phyloP scores from a whole-genome alignment of 2,113 vertebrate species.

The Cryptoleucopteryx plumbea region DNA sequence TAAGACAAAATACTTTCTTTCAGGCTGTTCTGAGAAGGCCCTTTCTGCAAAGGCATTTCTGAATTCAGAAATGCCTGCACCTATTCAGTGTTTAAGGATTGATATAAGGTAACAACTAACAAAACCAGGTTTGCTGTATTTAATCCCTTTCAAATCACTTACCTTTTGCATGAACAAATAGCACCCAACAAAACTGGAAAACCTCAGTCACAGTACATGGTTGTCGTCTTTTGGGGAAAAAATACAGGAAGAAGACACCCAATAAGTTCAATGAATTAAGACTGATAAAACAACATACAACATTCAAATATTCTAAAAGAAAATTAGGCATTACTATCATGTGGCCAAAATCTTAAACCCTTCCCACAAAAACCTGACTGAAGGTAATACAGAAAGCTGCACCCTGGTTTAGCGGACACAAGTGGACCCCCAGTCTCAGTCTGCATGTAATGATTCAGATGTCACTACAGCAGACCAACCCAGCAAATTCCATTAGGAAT shows the following conservation, averaged over 20 bases:
- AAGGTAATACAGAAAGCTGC: background rate
- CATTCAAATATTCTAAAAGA: background rate
- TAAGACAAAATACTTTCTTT: no score
- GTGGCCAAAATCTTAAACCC: background rate
- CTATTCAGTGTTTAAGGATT: background rate
- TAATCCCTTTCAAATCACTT: conserved; percentile 15
- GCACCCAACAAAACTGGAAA: conserved; percentile 95
- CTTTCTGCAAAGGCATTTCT: background rate
- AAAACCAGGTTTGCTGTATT: background rate
- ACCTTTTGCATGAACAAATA: conserved; percentile 96
- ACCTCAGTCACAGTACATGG: conserved; percentile 90
- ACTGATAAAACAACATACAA: background rate
- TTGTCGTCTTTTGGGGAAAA: conserved; percentile 78
- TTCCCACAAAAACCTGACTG: background rate
- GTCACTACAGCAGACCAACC: background rate
- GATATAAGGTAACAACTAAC: background rate
- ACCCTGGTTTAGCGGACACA: background rate
- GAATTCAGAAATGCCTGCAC: background rate
- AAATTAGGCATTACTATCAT: background rate
- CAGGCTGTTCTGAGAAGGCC: background rate
- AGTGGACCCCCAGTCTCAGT: background rate
- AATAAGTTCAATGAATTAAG: background rate
- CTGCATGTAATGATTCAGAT: no score
- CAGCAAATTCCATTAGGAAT: background rate
- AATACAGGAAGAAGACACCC: background rate